These are phyloP conservation scores for Amphilophus citrinellus DNA, from an alignment of 2,113 vertebrate species.

Conservation along the genomic window DNA sequence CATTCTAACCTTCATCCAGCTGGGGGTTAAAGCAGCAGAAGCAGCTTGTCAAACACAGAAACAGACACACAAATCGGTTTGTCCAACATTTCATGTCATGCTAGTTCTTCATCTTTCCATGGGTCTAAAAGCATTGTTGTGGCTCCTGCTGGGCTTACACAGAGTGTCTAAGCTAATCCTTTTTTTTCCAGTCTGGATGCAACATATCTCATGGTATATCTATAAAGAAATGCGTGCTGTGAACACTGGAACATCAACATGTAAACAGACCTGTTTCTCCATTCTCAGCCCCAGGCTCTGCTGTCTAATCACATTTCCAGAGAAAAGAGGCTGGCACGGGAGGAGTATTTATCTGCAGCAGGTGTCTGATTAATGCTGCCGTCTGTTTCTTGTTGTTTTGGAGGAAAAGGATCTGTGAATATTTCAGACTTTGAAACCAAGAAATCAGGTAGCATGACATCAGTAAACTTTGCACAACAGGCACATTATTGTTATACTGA, in stretches of 20 bases:
- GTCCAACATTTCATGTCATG: neutral
- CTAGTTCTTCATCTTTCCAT: constrained; percentile 37
- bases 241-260: constrained; percentile 16
- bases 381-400: constrained; percentile 41
- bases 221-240: constrained; percentile 14
- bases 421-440: neutral
- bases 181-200: constrained; percentile 42
- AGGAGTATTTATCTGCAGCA: constrained; percentile 51
- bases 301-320: constrained; percentile 63
- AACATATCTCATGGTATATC: constrained; percentile 30
- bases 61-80: constrained; percentile 20
- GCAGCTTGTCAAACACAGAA: constrained; percentile 9
- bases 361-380: constrained; percentile 52
- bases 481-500: neutral
- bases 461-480: neutral
- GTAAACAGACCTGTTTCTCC: constrained; percentile 34
- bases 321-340: constrained; percentile 42
- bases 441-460: neutral
- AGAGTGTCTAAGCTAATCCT: constrained; percentile 49
- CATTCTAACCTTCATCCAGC: neutral
- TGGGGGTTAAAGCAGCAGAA: neutral
- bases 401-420: constrained; percentile 13
- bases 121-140: constrained; percentile 50
- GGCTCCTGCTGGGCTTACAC: constrained; percentile 49
- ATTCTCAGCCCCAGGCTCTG: constrained; percentile 24